A percentile compares a stretch with the other conserved stretches of the same genome.
Evolutionary conservation across 2,888 invertebrate genomes (phyloP).

Genomic region (Cyaniris semiargus): DNA sequence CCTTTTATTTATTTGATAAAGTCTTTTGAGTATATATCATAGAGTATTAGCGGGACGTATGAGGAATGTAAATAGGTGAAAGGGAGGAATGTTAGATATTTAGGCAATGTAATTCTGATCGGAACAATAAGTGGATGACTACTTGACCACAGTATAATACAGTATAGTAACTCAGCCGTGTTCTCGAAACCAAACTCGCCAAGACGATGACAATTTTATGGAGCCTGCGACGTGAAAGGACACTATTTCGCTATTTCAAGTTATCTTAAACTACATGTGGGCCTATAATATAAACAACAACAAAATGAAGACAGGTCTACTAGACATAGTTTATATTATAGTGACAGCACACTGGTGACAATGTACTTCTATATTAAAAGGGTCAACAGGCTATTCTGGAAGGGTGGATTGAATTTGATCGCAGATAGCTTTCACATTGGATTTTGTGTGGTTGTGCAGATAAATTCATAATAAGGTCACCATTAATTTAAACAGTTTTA

Average conservation of each 20-base stretch:
- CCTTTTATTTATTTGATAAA: conserved; percentile 10
- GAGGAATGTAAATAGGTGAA: conserved; percentile 37
- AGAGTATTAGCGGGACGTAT: conserved; percentile 36
- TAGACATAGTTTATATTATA: not conserved
- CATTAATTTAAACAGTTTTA: not conserved
- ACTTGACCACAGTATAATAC: not conserved
- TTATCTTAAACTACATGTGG: not conserved
- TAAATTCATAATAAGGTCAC: not conserved
- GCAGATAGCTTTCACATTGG: not conserved
- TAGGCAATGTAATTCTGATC: conserved; percentile 34
- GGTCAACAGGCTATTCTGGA: not conserved
- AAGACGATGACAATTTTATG: not conserved
- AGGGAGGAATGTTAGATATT: conserved; percentile 39
- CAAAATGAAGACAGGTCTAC: not conserved
- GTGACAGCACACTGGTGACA: not conserved
- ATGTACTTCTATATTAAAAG: not conserved
- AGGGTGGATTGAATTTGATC: not conserved
- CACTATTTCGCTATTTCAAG: not conserved
- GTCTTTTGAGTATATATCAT: conserved; percentile 29
- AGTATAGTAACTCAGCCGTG: not conserved
- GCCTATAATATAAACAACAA: no score
- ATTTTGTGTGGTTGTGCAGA: not conserved
- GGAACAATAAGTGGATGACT: conserved; percentile 34
- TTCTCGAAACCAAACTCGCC: not conserved
- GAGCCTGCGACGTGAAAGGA: not conserved